Percentiles rank a stretch among this genome's conserved stretches.
phyloP scores from a whole-genome alignment of 2,113 vertebrate species.

The Gymnorhina tibicen region DNA sequence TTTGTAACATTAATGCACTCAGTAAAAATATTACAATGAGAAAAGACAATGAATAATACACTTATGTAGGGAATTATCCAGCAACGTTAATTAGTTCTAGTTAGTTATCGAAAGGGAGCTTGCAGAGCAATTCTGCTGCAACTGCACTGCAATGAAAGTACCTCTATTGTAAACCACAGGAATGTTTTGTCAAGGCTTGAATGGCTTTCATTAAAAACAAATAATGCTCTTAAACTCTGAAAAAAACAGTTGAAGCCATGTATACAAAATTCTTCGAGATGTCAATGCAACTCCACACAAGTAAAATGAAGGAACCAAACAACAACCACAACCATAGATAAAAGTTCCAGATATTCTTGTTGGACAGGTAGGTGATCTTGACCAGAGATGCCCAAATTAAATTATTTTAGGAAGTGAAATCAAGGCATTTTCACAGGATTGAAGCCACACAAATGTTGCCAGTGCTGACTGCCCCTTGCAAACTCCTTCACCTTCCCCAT shows the following conservation, averaged over 20 bases:
- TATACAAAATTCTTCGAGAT: not conserved
- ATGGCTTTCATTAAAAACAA: not conserved
- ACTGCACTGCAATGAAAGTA: not conserved
- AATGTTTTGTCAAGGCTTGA: not conserved
- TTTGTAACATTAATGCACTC: not conserved
- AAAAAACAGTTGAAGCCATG: not conserved
- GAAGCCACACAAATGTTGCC: not conserved
- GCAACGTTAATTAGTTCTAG: slow-evolving; percentile 8
- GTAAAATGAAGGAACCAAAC: not conserved
- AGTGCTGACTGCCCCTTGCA: not conserved
- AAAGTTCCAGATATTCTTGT: not conserved
- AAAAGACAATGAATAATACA: not conserved
- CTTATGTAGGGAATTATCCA: not conserved
- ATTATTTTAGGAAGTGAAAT: not conserved
- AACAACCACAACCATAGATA: not conserved
- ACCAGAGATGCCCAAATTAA: not conserved
- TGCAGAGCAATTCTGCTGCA: not conserved
- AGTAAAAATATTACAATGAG: not conserved
- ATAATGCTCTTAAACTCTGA: not conserved
- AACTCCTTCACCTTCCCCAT: not conserved
- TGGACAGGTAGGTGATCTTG: not conserved
- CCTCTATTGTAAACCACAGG: not conserved
- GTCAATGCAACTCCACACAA: not conserved
- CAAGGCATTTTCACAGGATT: not conserved
- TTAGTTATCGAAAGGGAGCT: not conserved